Base-by-base conservation (phyloP, 1,140 invertebrate species). In the Drosophila sp. region DNA sequence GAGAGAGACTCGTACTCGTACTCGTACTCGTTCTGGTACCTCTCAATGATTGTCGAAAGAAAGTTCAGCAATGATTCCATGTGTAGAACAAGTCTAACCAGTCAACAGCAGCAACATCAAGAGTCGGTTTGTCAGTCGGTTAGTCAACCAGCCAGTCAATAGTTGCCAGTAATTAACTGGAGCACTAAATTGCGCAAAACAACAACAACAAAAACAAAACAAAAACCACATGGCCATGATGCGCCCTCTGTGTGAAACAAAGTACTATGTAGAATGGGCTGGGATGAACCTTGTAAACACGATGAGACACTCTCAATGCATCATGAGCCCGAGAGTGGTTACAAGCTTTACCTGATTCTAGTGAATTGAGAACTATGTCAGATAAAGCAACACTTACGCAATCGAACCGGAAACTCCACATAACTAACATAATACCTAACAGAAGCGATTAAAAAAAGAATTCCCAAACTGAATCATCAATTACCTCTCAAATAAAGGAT, bases 41-140 rank as follows among this genome's bases (percentile, higher is more conserved):
- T 75, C 72, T 75, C 58, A 33, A 40, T 17, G 17, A 73, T 66
- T 68, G 64, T 67, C 63, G 66, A 80, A 85, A 76, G 62, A 76
- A 72, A 72, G 54, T 62, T 57, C 23, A 56, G 29, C 44, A 50
- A 27, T 61, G 58, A 7, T 69, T 10, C 7, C 44, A 50, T 50
- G 44, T 41, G 23, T 69, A 66, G 79, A 86, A 86, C 82, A 66
- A 87, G 82, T 87, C 71, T 61, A 72, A 86, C 82, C 79, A 87
- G 80, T 75, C 72, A 29, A 35, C 35, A n/a, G 4, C 11, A 11
- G 11, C 35, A 38, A 38, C 25, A 38, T 38, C 35, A 38, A 38
- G 10, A 38, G 35, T 41, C 1, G 11, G 40, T 50, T 50, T 50
- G 44, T 50, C 44, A 50, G 44, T 50, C 44, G 44, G 44, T 60